A percentile compares a stretch with the other conserved stretches of the same genome.
phyloP scores from a whole-genome alignment of 2,888 invertebrate species.

The Lasioglossum pauxillum region DNA sequence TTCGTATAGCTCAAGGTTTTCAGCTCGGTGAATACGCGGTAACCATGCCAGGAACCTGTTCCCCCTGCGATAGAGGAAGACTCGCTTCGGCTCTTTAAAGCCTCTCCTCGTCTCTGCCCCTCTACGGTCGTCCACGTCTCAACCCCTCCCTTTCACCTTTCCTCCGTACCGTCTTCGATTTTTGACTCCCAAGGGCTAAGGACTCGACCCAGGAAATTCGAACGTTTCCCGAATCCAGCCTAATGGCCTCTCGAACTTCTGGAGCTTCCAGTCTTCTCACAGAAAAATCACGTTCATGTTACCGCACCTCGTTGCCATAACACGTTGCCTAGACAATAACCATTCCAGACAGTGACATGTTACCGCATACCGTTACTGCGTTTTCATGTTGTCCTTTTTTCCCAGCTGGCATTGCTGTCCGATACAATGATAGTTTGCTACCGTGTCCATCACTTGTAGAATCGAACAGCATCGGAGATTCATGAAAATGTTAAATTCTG shows the following conservation, averaged over 20 bases:
- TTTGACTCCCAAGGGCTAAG: slow-evolving; percentile 24
- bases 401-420: background rate
- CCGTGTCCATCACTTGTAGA: too few species aligned
- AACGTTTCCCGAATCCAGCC: background rate
- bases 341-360: background rate
- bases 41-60: slow-evolving; percentile 83
- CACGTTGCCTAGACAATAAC: background rate
- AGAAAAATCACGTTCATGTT: background rate
- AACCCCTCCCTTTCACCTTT: slow-evolving; percentile 35
- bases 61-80: slow-evolving; percentile 67
- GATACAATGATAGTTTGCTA: background rate
- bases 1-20: slow-evolving; percentile 76
- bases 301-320: background rate
- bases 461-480: too few species aligned
- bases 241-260: background rate
- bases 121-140: slow-evolving; percentile 17
- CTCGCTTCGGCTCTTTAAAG: slow-evolving; percentile 73
- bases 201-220: background rate
- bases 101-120: slow-evolving; percentile 48
- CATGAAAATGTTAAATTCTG: too few species aligned
- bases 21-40: slow-evolving; percentile 83
- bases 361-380: background rate
- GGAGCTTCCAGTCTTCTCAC: background rate
- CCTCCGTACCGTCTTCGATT: slow-evolving; percentile 29
- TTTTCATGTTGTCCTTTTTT: background rate